Percentiles rank a stretch among this genome's conserved stretches.
Evolutionary conservation across 2,113 vertebrate species (phyloP).

Genomic region (Spermophilus dauricus): DNA sequence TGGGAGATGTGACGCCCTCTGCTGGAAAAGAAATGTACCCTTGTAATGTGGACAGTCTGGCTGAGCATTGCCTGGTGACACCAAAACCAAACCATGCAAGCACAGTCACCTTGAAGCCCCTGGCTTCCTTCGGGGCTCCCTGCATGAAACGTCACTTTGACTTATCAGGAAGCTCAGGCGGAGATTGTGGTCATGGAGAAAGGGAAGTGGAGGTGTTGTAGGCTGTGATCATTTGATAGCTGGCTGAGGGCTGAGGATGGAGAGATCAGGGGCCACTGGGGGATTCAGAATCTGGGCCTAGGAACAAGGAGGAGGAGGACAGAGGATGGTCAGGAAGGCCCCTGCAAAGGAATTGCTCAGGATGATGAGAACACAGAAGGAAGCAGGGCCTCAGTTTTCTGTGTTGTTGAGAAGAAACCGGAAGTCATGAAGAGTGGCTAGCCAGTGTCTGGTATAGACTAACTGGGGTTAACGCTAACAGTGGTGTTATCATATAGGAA

Average conservation of each 20-base stretch:
- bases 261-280: background rate
- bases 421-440: background rate
- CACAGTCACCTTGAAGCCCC: background rate
- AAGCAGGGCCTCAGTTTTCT: slow-evolving; percentile 11
- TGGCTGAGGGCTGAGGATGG: background rate
- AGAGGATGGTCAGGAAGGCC: background rate
- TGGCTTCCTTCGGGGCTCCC: background rate
- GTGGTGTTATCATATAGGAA: background rate
- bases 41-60: background rate
- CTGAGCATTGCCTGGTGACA: background rate
- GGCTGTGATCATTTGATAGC: background rate
- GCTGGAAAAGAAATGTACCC: background rate
- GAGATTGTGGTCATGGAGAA: background rate
- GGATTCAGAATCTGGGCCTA: background rate
- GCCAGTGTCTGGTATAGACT: background rate
- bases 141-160: background rate
- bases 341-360: background rate
- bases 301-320: background rate
- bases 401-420: background rate
- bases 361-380: background rate
- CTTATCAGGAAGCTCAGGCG: background rate
- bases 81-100: background rate
- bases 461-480: background rate
- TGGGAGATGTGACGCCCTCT: background rate
- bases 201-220: background rate